Evolutionary conservation across 2,888 invertebrate species (phyloP).

Genomic region (Drosophila atripex): DNA sequence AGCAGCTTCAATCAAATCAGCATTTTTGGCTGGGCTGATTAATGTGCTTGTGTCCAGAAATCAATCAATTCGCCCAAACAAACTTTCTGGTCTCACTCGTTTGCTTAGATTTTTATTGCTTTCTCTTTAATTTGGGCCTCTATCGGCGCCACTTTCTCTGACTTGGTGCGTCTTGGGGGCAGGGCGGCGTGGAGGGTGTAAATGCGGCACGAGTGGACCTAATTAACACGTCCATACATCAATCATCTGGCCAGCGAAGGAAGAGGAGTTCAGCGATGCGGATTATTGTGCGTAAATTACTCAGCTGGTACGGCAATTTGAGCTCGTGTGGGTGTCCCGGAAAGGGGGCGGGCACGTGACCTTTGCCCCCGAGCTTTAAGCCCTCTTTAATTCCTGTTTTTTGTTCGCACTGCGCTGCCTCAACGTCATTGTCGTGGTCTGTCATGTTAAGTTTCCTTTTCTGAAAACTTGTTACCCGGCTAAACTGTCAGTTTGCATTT

Average conservation of each 20-base stretch:
- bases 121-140: conserved; percentile 32
- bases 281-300: conserved; percentile 80
- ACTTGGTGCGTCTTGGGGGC: conserved; percentile 4
- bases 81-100: conserved; percentile 47
- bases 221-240: conserved; percentile 80
- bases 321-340: background rate
- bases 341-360: conserved; percentile 50
- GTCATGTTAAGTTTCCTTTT: conserved; percentile 68
- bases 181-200: conserved; percentile 24
- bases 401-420: conserved; percentile 33
- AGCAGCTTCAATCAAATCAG: conserved; percentile 64
- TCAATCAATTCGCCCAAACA: conserved; percentile 69
- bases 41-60: conserved; percentile 70
- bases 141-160: conserved; percentile 43
- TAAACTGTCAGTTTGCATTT: conserved; percentile 77
- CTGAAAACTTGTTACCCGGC: conserved; percentile 61
- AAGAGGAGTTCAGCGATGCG: conserved; percentile 75
- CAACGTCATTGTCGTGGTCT: conserved; percentile 60
- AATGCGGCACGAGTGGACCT: conserved; percentile 70
- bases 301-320: conserved; percentile 53
- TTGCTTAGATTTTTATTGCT: conserved; percentile 52
- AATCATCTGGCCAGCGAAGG: conserved; percentile 66
- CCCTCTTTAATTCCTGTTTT: conserved; percentile 59
- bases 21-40: conserved; percentile 63
- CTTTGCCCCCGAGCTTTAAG: conserved; percentile 65